These are phyloP conservation scores for Pseudomugil tenellus DNA, from an alignment of 2,797 vertebrate genomes.

Conservation along the genomic window DNA sequence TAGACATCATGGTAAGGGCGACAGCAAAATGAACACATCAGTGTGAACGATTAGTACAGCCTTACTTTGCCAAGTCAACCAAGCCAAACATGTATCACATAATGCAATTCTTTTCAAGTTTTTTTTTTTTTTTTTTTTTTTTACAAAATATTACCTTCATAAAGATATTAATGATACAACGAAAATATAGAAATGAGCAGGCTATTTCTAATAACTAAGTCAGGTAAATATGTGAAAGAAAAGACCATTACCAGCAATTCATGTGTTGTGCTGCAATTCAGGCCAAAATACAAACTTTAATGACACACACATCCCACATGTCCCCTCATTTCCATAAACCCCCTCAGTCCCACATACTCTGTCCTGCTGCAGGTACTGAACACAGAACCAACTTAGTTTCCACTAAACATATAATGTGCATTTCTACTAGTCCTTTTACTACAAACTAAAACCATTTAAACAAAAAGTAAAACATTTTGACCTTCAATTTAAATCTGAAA, in stretches of 20 bases:
- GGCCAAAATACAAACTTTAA: not conserved
- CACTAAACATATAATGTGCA: not conserved
- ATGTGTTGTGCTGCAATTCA: not conserved
- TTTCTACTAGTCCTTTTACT: not conserved
- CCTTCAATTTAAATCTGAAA: not conserved
- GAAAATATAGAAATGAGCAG: not conserved
- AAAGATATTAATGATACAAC: not conserved
- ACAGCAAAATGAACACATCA: not conserved
- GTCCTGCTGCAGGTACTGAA: not conserved
- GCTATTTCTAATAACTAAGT: too few relatives aligned
- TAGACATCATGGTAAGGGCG: constrained; percentile 23
- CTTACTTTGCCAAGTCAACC: not conserved
- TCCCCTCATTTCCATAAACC: not conserved
- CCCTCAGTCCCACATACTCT: not conserved
- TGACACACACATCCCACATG: not conserved
- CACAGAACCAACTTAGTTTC: not conserved
- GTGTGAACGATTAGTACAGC: constrained; percentile 1
- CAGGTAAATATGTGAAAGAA: not conserved
- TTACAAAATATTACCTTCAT: not conserved
- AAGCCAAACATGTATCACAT: not conserved
- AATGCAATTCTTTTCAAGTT: not conserved
- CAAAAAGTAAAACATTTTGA: not conserved
- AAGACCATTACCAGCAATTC: not conserved
- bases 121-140: too few relatives aligned
- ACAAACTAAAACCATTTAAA: not conserved